Evolutionary conservation across 1,140 invertebrate genomes (phyloP).

Genomic region (Penaeus chinensis): DNA sequence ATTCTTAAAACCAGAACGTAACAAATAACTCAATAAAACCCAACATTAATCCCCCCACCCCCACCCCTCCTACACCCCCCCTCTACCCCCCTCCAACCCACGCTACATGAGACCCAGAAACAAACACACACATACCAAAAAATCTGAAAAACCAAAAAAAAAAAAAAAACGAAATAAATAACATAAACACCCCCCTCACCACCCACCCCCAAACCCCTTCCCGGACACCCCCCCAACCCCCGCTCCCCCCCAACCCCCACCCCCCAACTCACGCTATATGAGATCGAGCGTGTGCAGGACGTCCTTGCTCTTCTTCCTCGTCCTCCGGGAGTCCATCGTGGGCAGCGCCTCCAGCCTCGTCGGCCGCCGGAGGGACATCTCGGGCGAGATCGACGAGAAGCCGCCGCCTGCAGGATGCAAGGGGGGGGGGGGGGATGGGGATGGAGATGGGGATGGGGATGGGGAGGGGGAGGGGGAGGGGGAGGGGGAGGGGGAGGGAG

Average conservation of each 20-base stretch:
- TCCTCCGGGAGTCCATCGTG: slow-evolving; percentile 54
- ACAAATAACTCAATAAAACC: neutral
- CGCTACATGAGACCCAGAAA: too few relatives aligned
- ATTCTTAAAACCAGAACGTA: neutral
- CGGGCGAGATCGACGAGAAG: slow-evolving; percentile 49
- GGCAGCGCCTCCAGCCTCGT: slow-evolving; percentile 66
- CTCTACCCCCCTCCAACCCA: neutral
- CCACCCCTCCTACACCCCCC: neutral
- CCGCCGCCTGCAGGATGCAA: slow-evolving; percentile 60
- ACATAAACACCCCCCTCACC: neutral
- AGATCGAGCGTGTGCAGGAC: slow-evolving; percentile 61
- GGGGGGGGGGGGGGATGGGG: too few relatives aligned
- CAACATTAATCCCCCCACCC: neutral
- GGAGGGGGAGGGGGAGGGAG: neutral
- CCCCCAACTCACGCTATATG: slow-evolving; percentile 1
- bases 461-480: too few relatives aligned
- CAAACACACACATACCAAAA: neutral
- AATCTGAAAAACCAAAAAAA: neutral
- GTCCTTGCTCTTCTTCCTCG: slow-evolving; percentile 64
- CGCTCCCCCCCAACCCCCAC: too few relatives aligned
- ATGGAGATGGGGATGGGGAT: neutral
- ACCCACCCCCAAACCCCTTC: neutral
- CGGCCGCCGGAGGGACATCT: slow-evolving; percentile 64
- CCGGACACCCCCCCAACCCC: neutral
- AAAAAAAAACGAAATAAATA: too few relatives aligned